A percentile compares a stretch with the other conserved stretches of the same genome.
These are phyloP conservation scores for Dissostichus mawsoni DNA, from an alignment of 2,113 vertebrate species.

Conservation along the genomic window DNA sequence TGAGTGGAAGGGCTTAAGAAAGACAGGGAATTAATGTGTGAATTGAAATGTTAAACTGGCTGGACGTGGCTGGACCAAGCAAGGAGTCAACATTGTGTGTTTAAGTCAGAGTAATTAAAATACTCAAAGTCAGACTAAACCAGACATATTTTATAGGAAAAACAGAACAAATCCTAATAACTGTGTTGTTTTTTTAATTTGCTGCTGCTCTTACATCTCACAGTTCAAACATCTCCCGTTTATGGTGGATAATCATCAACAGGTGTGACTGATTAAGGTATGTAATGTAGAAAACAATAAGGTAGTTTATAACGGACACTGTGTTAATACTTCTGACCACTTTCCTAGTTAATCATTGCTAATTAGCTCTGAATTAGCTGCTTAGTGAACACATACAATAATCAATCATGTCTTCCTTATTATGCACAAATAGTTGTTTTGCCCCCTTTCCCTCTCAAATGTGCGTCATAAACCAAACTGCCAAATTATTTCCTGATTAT, in stretches of 20 bases:
- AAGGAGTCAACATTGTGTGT: neutral
- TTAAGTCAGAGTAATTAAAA: neutral
- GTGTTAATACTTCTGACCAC: constrained; percentile 32
- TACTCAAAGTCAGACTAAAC: neutral
- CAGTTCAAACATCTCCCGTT: constrained; percentile 8
- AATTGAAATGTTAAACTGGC: neutral
- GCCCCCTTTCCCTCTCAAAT: neutral
- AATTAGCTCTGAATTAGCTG: constrained; percentile 49
- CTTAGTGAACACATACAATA: constrained; percentile 36
- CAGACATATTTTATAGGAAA: too few relatives aligned
- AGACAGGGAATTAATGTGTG: neutral
- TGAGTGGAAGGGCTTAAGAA: neutral
- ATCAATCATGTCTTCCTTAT: constrained; percentile 49
- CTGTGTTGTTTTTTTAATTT: too few relatives aligned
- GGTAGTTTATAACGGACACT: constrained; percentile 2
- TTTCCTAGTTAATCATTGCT: constrained; percentile 45
- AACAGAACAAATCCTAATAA: too few relatives aligned
- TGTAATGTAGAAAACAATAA: neutral
- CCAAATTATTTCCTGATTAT: constrained; percentile 25
- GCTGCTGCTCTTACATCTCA: neutral
- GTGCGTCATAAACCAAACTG: constrained; percentile 15
- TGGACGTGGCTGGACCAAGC: neutral
- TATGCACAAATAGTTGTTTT: neutral
- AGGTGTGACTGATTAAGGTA: neutral
- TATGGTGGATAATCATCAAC: constrained; percentile 3